Evolutionary conservation across 92 coral and sea anemone species (phyloP).

Genomic region (Umimayanthus kanabou): DNA sequence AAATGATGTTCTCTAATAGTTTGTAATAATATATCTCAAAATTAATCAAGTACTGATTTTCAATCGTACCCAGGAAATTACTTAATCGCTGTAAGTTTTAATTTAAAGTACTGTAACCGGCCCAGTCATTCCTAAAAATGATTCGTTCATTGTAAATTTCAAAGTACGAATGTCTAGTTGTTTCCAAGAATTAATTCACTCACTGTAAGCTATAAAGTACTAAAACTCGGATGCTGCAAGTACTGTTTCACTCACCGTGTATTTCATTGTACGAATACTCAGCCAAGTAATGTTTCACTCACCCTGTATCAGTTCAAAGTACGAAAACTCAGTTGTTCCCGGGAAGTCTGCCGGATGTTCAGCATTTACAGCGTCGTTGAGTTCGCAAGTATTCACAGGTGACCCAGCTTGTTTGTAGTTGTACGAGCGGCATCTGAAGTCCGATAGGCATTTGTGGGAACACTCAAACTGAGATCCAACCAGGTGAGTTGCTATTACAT

Average conservation of each 20-base stretch:
- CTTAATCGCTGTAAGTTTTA: no score
- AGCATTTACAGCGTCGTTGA: not conserved
- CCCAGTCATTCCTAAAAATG: not conserved
- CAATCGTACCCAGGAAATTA: no score
- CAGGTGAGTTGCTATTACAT: not conserved
- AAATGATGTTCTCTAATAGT: no score
- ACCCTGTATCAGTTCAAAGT: not conserved
- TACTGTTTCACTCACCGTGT: constrained; percentile 4
- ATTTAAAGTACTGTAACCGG: no score
- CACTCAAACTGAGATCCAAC: constrained; percentile 4
- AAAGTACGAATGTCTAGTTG: no score
- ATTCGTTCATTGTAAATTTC: not conserved
- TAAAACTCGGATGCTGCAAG: no score
- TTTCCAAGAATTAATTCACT: no score
- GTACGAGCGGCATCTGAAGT: constrained; percentile 11
- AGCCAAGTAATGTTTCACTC: not conserved
- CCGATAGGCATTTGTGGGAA: not conserved
- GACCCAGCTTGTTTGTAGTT: not conserved
- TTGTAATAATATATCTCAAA: no score
- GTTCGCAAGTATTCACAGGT: not conserved
- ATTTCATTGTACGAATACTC: not conserved
- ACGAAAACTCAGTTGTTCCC: not conserved
- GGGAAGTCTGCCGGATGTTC: not conserved
- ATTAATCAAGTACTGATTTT: no score
- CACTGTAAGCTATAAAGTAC: no score